Base-by-base conservation (phyloP, 2,888 invertebrate genomes). In the Tetropium fuscum region DNA sequence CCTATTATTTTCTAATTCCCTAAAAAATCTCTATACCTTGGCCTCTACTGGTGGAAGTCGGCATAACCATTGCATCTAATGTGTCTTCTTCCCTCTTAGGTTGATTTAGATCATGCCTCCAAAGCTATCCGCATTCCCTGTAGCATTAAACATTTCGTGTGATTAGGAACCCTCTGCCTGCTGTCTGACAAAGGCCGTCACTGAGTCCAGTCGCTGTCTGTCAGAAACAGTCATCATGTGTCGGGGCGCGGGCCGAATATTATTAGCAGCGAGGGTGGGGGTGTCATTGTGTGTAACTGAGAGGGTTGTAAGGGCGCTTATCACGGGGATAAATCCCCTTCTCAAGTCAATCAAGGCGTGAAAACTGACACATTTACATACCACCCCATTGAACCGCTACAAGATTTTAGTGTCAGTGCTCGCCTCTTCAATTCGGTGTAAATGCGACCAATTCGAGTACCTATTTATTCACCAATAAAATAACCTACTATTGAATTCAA, bases 341-440 rank as follows among this genome's bases (percentile, higher is more conserved):
- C 74, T 74, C 72, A 72, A 75, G 77, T 78, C 79, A 79, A 79
- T 77, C 79, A 77, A 78, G 78, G 80, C 79, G 80, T 81, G 80
- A 80, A 81, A 79, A 80, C 78, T 80, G 80, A 79, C 80, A 79
- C 80, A 81, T 81, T 80, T 80, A 80, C 79, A 80, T 80, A 78
- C 78, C 79, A 78, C 77, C 76, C 74, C 71, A 78, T 76, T 74
- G 77, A 77, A 73, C 74, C 71, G 71, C 69, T 74, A 74, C 75
- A 76, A 73, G 72, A 66, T 58, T 64, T 70, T 67, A 69, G 71
- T 64, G 70, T 62, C 69, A 67, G 68, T 61, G 69, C 64, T 66
- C 45, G 47, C 18, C 48, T 51, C 22, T 65, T 48, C 54, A 53
- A n/a, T 55, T 58, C 60, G 56, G 44, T 58, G 54, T 58, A 54